Conservation (phyloP, 2,888 invertebrate genomes). For the Belgica antarctica region DNA sequence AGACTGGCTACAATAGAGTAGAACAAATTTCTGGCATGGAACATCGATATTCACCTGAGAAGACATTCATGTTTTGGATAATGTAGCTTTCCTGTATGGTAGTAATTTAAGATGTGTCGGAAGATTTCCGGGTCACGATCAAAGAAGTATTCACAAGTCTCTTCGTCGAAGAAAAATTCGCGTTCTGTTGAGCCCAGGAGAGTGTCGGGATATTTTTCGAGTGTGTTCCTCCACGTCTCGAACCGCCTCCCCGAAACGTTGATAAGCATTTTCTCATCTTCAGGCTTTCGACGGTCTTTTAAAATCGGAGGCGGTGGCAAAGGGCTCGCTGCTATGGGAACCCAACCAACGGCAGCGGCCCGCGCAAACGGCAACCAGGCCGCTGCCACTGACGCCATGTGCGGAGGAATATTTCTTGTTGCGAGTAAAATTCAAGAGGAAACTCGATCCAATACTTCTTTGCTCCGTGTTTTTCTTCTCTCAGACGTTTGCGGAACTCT, state of each 20-base stretch:
- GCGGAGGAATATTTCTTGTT: conserved; percentile 25
- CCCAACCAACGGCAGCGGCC: conserved; percentile 99
- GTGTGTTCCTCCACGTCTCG: conserved; percentile 98
- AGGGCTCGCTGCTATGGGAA: conserved; percentile 97
- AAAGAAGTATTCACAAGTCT: conserved; percentile 97
- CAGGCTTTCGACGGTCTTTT: conserved; percentile 84
- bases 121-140: conserved; percentile 99
- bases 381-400: conserved; percentile 40
- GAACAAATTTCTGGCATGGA: background rate
- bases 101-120: conserved; percentile 97
- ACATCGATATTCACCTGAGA: background rate
- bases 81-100: conserved; percentile 91
- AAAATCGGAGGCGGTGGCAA: conserved; percentile 94
- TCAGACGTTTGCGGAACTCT: too few relatives aligned
- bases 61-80: conserved; percentile 67
- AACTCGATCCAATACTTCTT: background rate
- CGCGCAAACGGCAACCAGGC: conserved; percentile 72
- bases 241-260: conserved; percentile 96
- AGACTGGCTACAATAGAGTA: conserved; percentile 53
- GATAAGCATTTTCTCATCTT: conserved; percentile 96
- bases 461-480: too few relatives aligned
- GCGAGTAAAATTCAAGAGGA: conserved; percentile 1
- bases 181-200: conserved; percentile 93
- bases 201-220: conserved; percentile 99
- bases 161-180: conserved; percentile 99